A percentile compares a stretch with the other conserved stretches of the same genome.
Conservation (phyloP, 2,797 vertebrate genomes). For the Cuculus canorus region DNA sequence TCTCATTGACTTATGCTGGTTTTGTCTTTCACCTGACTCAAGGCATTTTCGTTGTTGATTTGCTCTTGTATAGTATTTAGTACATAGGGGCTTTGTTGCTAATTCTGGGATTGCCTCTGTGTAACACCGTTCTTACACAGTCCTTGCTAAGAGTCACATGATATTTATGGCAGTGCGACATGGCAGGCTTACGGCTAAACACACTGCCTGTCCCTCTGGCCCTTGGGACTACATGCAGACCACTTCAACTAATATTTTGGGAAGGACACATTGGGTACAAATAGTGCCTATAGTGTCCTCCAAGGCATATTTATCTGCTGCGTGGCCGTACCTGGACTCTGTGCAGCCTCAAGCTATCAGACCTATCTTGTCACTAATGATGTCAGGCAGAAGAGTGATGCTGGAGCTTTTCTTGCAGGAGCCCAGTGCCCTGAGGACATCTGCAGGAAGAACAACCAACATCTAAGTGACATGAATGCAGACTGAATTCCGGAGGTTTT, state of each 20-base stretch:
- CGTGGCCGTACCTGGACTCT: neutral
- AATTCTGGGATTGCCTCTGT: neutral
- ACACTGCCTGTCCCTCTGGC: neutral
- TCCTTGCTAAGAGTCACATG: neutral
- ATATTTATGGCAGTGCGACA: neutral
- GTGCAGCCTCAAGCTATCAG: neutral
- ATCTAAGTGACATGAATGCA: neutral
- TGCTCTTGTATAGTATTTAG: neutral
- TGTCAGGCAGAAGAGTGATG: neutral
- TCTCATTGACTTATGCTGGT: neutral
- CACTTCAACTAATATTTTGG: neutral
- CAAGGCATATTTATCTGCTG: neutral
- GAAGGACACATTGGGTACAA: neutral
- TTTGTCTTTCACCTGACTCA: neutral
- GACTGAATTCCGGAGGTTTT: neutral
- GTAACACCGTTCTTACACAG: neutral
- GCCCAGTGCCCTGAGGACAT: neutral
- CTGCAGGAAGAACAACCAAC: neutral
- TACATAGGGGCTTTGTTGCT: neutral
- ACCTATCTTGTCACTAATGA: neutral
- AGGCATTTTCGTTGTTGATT: neutral
- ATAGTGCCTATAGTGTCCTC: neutral
- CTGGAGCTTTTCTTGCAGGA: neutral
- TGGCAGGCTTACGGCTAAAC: neutral
- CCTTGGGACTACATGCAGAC: neutral